Evolutionary conservation across 2,888 invertebrate species (phyloP), one percentile per base, ranked within the genome.

Genomic region (Euspilapteryx auroguttella): DNA sequence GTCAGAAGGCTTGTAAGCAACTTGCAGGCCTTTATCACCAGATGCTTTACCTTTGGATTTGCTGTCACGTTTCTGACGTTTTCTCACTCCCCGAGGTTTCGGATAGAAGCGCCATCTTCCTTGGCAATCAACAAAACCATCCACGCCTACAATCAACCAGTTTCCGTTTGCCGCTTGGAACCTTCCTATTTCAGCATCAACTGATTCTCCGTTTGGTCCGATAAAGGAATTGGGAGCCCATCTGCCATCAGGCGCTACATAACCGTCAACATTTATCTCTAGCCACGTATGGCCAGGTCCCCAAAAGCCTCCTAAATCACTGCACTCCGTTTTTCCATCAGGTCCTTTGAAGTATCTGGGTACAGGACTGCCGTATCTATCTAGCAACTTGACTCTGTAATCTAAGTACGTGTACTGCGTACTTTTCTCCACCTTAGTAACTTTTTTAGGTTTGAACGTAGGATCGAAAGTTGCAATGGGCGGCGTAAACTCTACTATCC

Each of bases 231-330:
- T 45, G 2, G 75, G 71, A 9, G 65, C 68, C 69, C 69, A 73
- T 28, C 53, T 51, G 13, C 47, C 55, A 33, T 75, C 73, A 6
- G 68, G 64, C 9, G 47, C 68, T 34, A 71, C 39, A 27, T 45
- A 64, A 11, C 75, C 75, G 34, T 75, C 73, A 9, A 47, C 35
- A 35, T 71, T 73, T 30, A 75, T 71, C 38, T 64, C 58, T 11
- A 62, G 30, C 75, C 75, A 75, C 29, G 56, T 54, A n/a, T 53
- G 45, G 11, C 61, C 47, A 3, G 59, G 55, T 28, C 52, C 45
- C 66, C 65, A 69, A 47, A 75, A 73, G 10, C 75, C 75, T 25
- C 75, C 75, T 25, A 73, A 52, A 39, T 75, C 75, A 40, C 75
- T 73, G 32, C 75, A 73, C 32, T 59, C 47, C 30, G 57, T 48